A percentile compares a stretch with the other conserved stretches of the same genome.
Conservation (phyloP, 2,888 invertebrate genomes). For the Eupithecia abbreviata region DNA sequence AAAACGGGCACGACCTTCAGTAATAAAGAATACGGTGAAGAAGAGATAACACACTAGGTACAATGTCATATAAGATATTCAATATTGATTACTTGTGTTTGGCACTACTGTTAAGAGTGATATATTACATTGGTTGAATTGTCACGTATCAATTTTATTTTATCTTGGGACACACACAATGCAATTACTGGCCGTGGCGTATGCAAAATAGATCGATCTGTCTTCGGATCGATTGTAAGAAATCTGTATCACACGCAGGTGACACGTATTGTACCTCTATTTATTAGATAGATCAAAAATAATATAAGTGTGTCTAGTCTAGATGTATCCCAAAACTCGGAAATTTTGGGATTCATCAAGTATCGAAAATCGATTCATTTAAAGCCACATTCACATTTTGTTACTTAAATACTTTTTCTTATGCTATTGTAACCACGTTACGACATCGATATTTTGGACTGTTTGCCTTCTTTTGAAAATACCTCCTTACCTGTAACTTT, state of each 20-base stretch:
- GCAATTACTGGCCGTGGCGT: constrained; percentile 6
- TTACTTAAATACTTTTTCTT: too few species aligned
- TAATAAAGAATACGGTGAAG: too few species aligned
- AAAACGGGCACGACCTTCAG: too few species aligned
- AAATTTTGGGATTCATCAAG: neutral
- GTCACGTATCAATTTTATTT: constrained; percentile 27
- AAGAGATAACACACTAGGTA: neutral
- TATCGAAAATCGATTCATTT: neutral
- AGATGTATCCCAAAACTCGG: too few species aligned
- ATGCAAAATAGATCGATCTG: constrained; percentile 1
- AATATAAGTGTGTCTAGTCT: too few species aligned
- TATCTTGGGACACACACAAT: constrained; percentile 20
- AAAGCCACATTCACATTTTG: too few species aligned
- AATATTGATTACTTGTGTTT: constrained; percentile 32
- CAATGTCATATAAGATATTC: constrained; percentile 7
- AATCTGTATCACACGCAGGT: neutral
- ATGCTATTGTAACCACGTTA: too few species aligned
- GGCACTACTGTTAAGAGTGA: constrained; percentile 46
- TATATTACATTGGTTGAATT: constrained; percentile 37
- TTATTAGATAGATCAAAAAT: neutral
- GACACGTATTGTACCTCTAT: neutral
- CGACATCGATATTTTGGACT: too few species aligned
- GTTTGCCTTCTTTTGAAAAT: too few species aligned
- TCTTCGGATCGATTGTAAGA: neutral
- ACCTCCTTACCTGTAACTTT: too few species aligned